Conservation (phyloP, 2,113 vertebrate genomes). For the Hippocampus mohnikei region DNA sequence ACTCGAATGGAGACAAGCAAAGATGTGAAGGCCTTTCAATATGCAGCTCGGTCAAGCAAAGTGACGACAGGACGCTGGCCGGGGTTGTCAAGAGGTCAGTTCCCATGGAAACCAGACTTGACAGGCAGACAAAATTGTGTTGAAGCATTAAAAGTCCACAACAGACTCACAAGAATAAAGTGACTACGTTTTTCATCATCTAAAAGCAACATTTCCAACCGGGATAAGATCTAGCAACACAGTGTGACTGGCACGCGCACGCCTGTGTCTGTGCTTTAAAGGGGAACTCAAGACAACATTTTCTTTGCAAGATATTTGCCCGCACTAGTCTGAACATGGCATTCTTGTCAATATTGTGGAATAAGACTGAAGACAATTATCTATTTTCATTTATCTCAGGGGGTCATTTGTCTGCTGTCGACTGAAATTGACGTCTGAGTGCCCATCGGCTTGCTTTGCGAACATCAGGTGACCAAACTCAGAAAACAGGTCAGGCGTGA, state of each 20-base stretch:
- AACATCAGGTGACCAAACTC: no score
- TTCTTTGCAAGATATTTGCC: no score
- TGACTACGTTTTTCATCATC: neutral
- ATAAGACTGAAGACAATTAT: no score
- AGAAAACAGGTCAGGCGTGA: no score
- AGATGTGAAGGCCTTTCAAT: slow-evolving; percentile 34
- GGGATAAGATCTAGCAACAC: slow-evolving; percentile 15
- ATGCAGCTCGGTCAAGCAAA: slow-evolving; percentile 50
- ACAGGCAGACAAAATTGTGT: slow-evolving; percentile 33
- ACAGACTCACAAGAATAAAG: slow-evolving; percentile 17
- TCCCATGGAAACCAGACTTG: slow-evolving; percentile 27
- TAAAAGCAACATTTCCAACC: neutral
- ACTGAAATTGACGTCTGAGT: no score
- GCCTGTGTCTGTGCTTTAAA: neutral
- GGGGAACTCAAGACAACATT: no score
- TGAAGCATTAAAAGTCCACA: slow-evolving; percentile 20
- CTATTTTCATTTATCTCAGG: no score
- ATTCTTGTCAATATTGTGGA: no score
- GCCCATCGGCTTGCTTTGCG: no score
- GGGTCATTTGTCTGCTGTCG: no score
- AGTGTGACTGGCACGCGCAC: neutral
- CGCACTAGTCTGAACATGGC: no score
- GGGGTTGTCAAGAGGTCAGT: slow-evolving; percentile 26
- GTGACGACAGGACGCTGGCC: slow-evolving; percentile 20
- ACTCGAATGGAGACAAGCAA: neutral